Conservation (phyloP, 1,140 invertebrate species). For the Aphaenogaster ashmeadi region DNA sequence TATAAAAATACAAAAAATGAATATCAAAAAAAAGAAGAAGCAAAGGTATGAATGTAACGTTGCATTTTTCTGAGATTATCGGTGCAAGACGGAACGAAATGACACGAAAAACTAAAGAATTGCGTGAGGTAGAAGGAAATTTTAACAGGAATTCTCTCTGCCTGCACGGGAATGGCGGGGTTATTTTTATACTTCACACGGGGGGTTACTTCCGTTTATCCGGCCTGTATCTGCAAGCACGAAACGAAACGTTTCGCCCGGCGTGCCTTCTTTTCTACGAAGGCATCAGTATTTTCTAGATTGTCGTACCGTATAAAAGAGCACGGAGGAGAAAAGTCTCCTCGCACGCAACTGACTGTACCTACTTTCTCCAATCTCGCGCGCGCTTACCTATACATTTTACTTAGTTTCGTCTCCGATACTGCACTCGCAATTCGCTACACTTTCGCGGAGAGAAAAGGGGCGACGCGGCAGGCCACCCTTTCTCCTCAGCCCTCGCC, state of each 20-base stretch:
- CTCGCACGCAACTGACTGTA: slow-evolving; percentile 40
- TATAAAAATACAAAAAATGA: no score
- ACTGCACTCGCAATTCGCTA: slow-evolving; percentile 30
- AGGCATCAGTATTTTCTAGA: slow-evolving; percentile 42
- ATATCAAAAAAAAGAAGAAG: neutral
- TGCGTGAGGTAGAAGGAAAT: slow-evolving; percentile 8
- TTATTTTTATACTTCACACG: slow-evolving; percentile 32
- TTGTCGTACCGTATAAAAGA: slow-evolving; percentile 36
- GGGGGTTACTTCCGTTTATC: slow-evolving; percentile 24
- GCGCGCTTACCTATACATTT: slow-evolving; percentile 35
- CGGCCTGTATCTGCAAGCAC: slow-evolving; percentile 26
- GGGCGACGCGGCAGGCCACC: neutral
- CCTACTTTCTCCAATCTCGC: slow-evolving; percentile 29
- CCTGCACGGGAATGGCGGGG: neutral
- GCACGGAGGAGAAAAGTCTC: slow-evolving; percentile 36
- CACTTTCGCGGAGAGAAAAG: slow-evolving; percentile 5
- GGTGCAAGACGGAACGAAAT: neutral
- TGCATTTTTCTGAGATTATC: neutral
- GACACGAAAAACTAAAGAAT: neutral
- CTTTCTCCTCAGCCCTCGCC: neutral
- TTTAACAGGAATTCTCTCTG: slow-evolving; percentile 30
- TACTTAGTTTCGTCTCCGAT: slow-evolving; percentile 50
- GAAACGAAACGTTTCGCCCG: slow-evolving; percentile 17
- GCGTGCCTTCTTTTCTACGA: slow-evolving; percentile 24
- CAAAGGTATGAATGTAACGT: neutral